Evolutionary conservation across 2,797 vertebrate genomes (phyloP), one percentile per base, ranked within the genome.

Genomic region (Crenuchus spilurus): DNA sequence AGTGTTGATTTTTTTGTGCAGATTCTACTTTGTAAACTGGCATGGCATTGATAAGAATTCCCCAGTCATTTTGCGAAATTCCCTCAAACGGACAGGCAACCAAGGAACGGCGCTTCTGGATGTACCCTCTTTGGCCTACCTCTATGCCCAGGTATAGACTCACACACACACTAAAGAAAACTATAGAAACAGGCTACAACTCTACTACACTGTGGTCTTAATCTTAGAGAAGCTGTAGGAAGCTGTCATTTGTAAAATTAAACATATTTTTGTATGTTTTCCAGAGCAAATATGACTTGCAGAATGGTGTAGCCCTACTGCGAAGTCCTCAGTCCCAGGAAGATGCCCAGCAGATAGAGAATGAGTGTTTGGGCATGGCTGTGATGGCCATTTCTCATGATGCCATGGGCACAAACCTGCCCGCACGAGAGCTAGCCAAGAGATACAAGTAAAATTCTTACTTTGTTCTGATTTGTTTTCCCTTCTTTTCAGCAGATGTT

Each of bases 351-450:
- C 92, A 94, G 60, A 94, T 95, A 0, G 94, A 96, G 78, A 95
- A 96, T 0, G 95, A 96, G 57, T 95, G 95, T 4, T 87, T 96
- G 84, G 95, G 95, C 0, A 95, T 96, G 94, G 95, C 94, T 0
- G 94, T 96, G 26, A 86, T 96, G 79, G 94, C 94, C 2, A 95
- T 96, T 83, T 93, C 93, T 5, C 94, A 95, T 65, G 87, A 94
- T 0, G 91, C 93, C 76, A 92, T 94, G 86, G 90, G 85, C 30
- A 92, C 79, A 28, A 88, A 91, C 0, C 11, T 93, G 75, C 87
- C 92, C 0, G 37, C 63, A 3, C 5, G 18, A 39, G 80, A 68
- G 20, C 28, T 79, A 20, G 37, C 54, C 1, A 71, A 30, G 31
- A 71, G 24, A 33, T 79, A 18, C 60, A 78, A 82, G 80, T 81